Conservation (phyloP, 1,140 invertebrate species). For the Hylaeus anthracinus region DNA sequence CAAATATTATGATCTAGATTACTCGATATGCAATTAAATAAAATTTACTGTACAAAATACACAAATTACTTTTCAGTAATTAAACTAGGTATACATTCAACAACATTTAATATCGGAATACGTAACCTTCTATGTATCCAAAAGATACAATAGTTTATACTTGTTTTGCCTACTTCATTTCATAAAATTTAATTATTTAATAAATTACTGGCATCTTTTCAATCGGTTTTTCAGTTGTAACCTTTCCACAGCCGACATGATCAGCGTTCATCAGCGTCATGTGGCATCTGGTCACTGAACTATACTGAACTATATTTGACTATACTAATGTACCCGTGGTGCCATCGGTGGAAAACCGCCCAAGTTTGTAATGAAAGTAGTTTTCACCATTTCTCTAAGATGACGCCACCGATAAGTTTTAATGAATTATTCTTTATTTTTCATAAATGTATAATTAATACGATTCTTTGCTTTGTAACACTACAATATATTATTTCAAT, state of each 20-base stretch:
- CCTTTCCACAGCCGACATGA: conserved; percentile 11
- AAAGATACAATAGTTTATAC: neutral
- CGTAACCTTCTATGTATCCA: conserved; percentile 9
- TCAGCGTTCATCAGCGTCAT: neutral
- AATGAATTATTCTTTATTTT: no score
- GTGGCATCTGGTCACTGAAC: no score
- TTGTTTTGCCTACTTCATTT: conserved; percentile 7
- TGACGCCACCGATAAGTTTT: no score
- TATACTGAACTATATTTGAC: no score
- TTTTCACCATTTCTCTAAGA: no score
- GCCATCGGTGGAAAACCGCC: no score
- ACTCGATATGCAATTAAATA: neutral
- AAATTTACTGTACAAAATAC: neutral
- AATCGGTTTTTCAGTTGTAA: neutral
- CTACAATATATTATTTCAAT: no score
- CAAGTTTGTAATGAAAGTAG: no score
- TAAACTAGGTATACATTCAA: neutral
- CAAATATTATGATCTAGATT: neutral
- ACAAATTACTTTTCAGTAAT: neutral
- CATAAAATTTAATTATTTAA: conserved; percentile 3
- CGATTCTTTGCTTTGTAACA: no score
- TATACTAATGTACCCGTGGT: no score
- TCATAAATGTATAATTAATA: no score
- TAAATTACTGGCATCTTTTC: conserved; percentile 21
- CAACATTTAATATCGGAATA: neutral